Percentiles rank a stretch among this genome's conserved stretches.
These are phyloP conservation scores for Lasioglossum baleicum DNA, from an alignment of 1,140 invertebrate genomes.

Conservation along the genomic window DNA sequence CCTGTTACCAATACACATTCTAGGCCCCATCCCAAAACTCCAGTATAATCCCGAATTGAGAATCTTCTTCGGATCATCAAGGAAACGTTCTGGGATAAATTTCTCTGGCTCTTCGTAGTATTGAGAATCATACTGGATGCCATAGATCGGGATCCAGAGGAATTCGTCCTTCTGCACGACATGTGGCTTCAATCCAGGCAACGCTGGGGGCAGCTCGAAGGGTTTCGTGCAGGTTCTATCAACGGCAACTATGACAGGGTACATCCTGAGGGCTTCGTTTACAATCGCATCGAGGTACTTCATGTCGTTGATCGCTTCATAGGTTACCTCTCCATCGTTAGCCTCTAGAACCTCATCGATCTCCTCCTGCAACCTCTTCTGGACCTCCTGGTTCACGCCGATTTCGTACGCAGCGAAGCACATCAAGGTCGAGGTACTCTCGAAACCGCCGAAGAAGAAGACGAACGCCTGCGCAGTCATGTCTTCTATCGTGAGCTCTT, in stretches of 20 bases:
- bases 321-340: conserved; percentile 72
- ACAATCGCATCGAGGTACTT: conserved; percentile 71
- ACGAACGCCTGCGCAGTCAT: conserved; percentile 61
- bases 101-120: conserved; percentile 79
- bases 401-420: conserved; percentile 74
- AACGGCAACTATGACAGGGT: background rate
- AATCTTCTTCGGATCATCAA: conserved; percentile 71
- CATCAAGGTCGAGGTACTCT: conserved; percentile 79
- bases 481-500: conserved; percentile 47
- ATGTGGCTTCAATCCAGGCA: conserved; percentile 60
- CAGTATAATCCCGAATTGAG: conserved; percentile 54
- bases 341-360: conserved; percentile 77
- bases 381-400: conserved; percentile 47
- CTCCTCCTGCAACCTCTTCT: conserved; percentile 78
- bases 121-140: conserved; percentile 78
- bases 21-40: conserved; percentile 76
- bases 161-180: conserved; percentile 25
- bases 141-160: conserved; percentile 76
- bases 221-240: conserved; percentile 48
- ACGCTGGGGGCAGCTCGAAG: conserved; percentile 54
- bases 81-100: conserved; percentile 81
- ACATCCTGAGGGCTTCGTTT: conserved; percentile 56
- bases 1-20: conserved; percentile 77
- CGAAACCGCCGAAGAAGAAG: conserved; percentile 79
- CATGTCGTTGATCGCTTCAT: conserved; percentile 72